Base-by-base conservation (phyloP, 2,113 vertebrate genomes). In the Phylloscopus trochiloides region DNA sequence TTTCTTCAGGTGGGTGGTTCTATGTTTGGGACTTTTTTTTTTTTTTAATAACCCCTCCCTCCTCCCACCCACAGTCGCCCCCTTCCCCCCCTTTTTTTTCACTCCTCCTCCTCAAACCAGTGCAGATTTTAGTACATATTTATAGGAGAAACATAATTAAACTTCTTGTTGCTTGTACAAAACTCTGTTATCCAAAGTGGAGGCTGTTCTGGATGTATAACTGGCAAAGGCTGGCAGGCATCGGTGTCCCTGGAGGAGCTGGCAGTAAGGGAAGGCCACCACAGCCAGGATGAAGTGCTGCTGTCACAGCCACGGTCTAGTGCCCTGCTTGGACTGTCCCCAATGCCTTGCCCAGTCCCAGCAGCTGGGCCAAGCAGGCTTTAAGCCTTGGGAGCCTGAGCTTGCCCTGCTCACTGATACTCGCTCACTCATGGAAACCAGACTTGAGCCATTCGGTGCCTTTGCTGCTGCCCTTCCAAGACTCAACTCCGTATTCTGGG, bases 311-410 rank as follows among this genome's bases (percentile, higher is more conserved):
- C 59, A 75, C 0, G 31, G 5, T 83, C 94, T 21, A 43, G 75
- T 95, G 91, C 94, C 93, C 96, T 43, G 45, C 38, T 76, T 90
- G 86, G 93, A 51, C 72, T n/a, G 36, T 28, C 31, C 22, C 86
- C 93, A 93, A 0, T 0, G 55, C 57, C 20, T 7, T 47, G 22
- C 40, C 45, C 5, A 2, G 36, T 15, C 22, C 66, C 63, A 36
- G 74, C 6, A 2, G 51, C 70, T 72, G 55, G 9, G 86, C 86
- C 82, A 73, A 61, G 67, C 13, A 4, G 8, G 22, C 81, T 74
- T 16, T 28, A 6, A 58, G 66, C 66, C 71, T 40, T 29, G 48
- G 74, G 31, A 87, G 38, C 7, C 55, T 34, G 59, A 70, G 47
- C 81, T 43, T 43, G 26, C 38, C 47, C 70, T 32, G 28, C 7